A percentile compares a stretch with the other conserved stretches of the same genome.
These are phyloP conservation scores for Koerneria pararmatus DNA, from an alignment of 2,888 invertebrate genomes.

Conservation along the genomic window DNA sequence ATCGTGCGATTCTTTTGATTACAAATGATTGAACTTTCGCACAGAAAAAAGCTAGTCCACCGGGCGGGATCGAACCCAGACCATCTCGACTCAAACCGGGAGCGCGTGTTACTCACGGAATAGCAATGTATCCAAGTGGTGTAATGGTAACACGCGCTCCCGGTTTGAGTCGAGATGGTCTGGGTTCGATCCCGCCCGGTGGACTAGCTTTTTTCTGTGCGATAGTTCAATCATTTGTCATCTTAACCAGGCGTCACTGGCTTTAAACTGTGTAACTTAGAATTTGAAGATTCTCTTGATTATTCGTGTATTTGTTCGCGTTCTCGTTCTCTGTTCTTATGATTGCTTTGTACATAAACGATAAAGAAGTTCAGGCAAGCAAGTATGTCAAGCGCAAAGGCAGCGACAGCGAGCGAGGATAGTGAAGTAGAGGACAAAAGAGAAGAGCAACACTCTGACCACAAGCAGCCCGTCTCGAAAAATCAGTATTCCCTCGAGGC, in stretches of 20 bases:
- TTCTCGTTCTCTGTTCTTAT: constrained; percentile 17
- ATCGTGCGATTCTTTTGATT: constrained; percentile 5
- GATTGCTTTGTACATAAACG: constrained; percentile 2
- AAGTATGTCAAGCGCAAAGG: not conserved
- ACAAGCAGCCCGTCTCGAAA: constrained; percentile 34
- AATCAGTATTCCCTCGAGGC: constrained; percentile 37
- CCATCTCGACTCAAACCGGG: too few species aligned
- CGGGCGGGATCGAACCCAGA: too few species aligned
- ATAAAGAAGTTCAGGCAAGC: constrained; percentile 17
- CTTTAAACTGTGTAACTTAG: constrained; percentile 10
- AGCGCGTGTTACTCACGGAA: too few species aligned
- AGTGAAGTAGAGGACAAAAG: constrained; percentile 25
- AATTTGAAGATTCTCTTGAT: not conserved
- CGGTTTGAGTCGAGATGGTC: too few species aligned
- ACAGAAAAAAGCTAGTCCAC: too few species aligned
- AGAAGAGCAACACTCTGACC: not conserved
- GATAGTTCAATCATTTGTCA: too few species aligned
- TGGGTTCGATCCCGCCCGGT: too few species aligned
- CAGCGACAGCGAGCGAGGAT: not conserved
- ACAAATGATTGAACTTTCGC: too few species aligned
- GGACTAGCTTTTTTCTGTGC: too few species aligned
- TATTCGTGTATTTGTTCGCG: constrained; percentile 4
- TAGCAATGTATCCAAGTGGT: too few species aligned
- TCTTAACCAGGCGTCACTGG: too few species aligned
- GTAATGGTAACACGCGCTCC: too few species aligned